Conservation (phyloP, 2,888 invertebrate genomes). For the Cosmia trapezina region DNA sequence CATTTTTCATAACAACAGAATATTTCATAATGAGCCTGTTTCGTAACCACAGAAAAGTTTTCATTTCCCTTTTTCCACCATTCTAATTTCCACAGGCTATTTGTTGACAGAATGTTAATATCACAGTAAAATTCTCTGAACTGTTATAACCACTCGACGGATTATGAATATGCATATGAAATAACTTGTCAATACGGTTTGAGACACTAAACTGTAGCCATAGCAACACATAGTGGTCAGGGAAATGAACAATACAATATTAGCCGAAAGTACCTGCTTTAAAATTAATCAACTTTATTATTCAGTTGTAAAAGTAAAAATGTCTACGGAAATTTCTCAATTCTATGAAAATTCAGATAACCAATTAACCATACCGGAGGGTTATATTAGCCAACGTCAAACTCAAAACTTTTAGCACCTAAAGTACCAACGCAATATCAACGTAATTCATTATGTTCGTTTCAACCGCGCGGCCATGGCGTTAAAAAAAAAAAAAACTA, state of each 20-base stretch:
- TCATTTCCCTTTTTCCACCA: not conserved
- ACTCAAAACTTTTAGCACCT: not conserved
- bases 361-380: not conserved
- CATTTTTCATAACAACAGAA: not conserved
- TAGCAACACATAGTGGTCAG: not conserved
- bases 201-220: not conserved
- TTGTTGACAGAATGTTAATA: not conserved
- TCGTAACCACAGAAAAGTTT: not conserved
- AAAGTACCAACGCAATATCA: constrained; percentile 5
- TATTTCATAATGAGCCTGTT: not conserved
- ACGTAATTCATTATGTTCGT: no score
- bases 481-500: no score
- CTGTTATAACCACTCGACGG: not conserved
- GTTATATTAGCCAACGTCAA: not conserved
- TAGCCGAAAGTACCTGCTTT: not conserved
- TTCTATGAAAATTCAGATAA: not conserved
- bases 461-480: no score
- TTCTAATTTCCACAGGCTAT: not conserved
- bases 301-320: not conserved
- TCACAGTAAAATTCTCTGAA: not conserved
- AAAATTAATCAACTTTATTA: constrained; percentile 9
- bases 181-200: constrained; percentile 4
- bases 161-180: not conserved
- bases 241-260: constrained; percentile 16
- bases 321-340: not conserved